These are phyloP conservation scores for Indicator maculatus DNA, from an alignment of 2,113 vertebrate species.

Conservation along the genomic window DNA sequence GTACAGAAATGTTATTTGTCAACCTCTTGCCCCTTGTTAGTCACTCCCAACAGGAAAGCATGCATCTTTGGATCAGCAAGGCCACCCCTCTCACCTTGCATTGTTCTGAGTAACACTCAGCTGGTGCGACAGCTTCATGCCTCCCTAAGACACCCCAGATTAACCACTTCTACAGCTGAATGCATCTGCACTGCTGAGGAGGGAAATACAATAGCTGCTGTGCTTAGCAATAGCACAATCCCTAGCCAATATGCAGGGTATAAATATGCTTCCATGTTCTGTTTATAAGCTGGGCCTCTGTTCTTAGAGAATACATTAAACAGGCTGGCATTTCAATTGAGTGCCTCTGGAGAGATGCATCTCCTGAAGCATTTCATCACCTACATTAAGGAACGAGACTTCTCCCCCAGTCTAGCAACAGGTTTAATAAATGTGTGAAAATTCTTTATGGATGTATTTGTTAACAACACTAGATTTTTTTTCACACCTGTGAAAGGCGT, in stretches of 20 bases:
- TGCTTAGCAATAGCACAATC: neutral
- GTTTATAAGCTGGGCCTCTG: neutral
- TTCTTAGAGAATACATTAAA: constrained; percentile 42
- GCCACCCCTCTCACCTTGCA: neutral
- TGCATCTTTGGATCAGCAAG: neutral
- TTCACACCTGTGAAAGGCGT: constrained; percentile 40
- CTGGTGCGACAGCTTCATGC: neutral
- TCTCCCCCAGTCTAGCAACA: neutral
- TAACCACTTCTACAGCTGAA: neutral
- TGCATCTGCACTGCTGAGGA: neutral
- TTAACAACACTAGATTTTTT: constrained; percentile 11
- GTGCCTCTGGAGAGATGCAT: neutral
- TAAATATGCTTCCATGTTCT: constrained; percentile 27
- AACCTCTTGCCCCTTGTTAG: neutral
- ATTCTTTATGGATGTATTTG: constrained; percentile 52
- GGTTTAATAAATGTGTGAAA: constrained; percentile 37
- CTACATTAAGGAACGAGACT: neutral
- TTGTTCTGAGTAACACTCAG: neutral
- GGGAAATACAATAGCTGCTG: neutral
- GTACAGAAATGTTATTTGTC: neutral
- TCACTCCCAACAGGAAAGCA: neutral
- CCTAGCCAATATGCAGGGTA: neutral
- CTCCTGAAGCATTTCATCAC: constrained; percentile 31
- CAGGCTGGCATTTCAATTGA: constrained; percentile 17
- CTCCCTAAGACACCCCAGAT: neutral